phyloP scores from a whole-genome alignment of 2,888 invertebrate genomes.

The Brachynemurus nebulosus region DNA sequence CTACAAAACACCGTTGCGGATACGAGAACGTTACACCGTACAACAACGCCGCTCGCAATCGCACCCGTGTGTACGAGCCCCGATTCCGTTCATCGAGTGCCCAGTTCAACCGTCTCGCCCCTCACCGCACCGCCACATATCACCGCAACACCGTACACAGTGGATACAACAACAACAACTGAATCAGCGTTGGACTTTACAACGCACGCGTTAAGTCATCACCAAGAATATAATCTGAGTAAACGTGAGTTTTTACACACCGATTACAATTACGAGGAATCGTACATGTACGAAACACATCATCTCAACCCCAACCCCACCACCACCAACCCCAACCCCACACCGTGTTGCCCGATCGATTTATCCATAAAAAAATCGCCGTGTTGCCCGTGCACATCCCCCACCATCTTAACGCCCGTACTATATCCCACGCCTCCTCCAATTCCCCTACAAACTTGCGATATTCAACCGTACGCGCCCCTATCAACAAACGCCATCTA shows the following conservation, averaged over 20 bases:
- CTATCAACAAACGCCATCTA: too few species aligned
- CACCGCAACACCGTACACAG: slow-evolving; percentile 14
- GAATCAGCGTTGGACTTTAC: slow-evolving; percentile 22
- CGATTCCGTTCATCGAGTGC: slow-evolving; percentile 6
- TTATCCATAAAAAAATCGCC: slow-evolving; percentile 27
- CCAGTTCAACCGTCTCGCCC: background rate
- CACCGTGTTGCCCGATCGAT: slow-evolving; percentile 23
- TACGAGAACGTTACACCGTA: slow-evolving; percentile 25
- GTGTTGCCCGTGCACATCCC: slow-evolving; percentile 6
- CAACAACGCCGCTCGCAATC: slow-evolving; percentile 13
- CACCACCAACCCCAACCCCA: too few species aligned
- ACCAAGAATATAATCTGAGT: slow-evolving; percentile 21
- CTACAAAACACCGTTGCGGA: slow-evolving; percentile 22
- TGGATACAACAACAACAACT: slow-evolving; percentile 7
- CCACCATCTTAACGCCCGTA: slow-evolving; percentile 17
- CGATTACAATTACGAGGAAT: slow-evolving; percentile 26
- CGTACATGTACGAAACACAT: slow-evolving; percentile 22
- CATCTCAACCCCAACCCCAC: too few species aligned
- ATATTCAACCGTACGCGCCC: too few species aligned
- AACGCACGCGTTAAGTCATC: slow-evolving; percentile 22
- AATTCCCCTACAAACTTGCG: too few species aligned
- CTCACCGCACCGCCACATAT: background rate
- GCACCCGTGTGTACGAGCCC: slow-evolving; percentile 5
- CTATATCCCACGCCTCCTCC: slow-evolving; percentile 15
- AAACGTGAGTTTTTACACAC: slow-evolving; percentile 22